Conservation (phyloP, 2,888 invertebrate genomes). For the Sisyra terminalis region DNA sequence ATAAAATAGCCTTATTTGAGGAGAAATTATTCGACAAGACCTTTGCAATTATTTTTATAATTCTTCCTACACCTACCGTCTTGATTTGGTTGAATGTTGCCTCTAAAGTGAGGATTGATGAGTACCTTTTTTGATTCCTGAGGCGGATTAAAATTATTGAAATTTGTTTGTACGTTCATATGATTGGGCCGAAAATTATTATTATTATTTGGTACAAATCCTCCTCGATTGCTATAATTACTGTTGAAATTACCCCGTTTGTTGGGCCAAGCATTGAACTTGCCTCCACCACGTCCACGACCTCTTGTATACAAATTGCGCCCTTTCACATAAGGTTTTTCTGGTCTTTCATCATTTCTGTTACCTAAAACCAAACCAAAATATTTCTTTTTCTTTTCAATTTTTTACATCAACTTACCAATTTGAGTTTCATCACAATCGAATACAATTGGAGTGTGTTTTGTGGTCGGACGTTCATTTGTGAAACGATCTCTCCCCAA, state of each 20-base stretch:
- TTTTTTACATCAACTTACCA: conserved; percentile 1
- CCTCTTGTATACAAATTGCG: background rate
- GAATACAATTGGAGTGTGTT: conserved; percentile 9
- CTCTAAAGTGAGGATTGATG: conserved; percentile 52
- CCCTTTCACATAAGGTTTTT: no score
- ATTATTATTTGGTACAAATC: conserved; percentile 1
- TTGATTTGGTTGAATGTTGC: conserved; percentile 33
- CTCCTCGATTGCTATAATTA: background rate
- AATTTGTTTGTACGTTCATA: no score
- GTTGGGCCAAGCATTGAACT: background rate
- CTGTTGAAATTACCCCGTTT: conserved; percentile 6
- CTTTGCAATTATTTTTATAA: background rate
- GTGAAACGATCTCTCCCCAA: conserved; percentile 15
- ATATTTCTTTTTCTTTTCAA: no score
- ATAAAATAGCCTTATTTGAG: no score
- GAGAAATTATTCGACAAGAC: no score
- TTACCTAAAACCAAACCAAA: no score
- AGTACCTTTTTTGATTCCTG: conserved; percentile 35
- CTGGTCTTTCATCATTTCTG: no score
- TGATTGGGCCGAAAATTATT: no score
- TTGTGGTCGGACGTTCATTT: conserved; percentile 14
- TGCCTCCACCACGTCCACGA: conserved; percentile 8
- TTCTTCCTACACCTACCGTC: conserved; percentile 28
- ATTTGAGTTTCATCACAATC: conserved; percentile 3
- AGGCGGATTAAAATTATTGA: background rate